phyloP scores from a whole-genome alignment of 2,797 vertebrate genomes.

The Pseudopleuronectes americanus region DNA sequence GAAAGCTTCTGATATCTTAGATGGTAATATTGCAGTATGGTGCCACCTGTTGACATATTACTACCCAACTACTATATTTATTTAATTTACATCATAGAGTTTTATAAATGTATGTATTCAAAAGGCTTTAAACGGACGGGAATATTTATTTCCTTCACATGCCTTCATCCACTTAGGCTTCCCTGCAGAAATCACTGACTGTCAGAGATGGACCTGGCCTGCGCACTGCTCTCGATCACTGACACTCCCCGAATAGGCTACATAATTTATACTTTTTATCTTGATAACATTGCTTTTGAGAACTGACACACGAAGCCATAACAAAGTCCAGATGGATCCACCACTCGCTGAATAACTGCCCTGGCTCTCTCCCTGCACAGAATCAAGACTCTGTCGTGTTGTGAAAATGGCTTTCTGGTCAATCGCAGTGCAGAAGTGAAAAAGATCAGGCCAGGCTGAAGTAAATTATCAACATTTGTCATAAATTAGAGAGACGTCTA shows the following conservation, averaged over 20 bases:
- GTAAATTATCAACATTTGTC: conserved; percentile 75
- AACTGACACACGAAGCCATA: conserved; percentile 67
- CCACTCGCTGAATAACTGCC: conserved; percentile 58
- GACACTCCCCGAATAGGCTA: conserved; percentile 60
- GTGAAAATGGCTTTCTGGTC: conserved; percentile 56
- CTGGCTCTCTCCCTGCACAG: conserved; percentile 51
- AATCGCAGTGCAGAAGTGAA: conserved; percentile 59
- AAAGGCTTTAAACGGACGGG: not conserved
- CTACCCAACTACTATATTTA: not conserved
- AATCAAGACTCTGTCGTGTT: conserved; percentile 54
- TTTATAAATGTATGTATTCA: not conserved
- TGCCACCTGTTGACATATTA: conserved; percentile 29
- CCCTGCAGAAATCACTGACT: conserved; percentile 15
- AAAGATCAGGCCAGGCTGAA: conserved; percentile 66
- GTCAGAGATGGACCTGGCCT: conserved; percentile 29
- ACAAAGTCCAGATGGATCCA: conserved; percentile 77
- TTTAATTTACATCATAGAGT: not conserved
- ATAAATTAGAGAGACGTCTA: conserved; percentile 68
- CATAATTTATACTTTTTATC: conserved; percentile 69
- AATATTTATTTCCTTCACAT: not conserved
- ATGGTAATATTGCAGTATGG: not conserved
- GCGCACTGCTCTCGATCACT: conserved; percentile 45
- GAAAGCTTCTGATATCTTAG: too few species aligned
- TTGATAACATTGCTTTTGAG: conserved; percentile 68
- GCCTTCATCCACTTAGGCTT: conserved; percentile 12